Evolutionary conservation across 2,888 invertebrate genomes (phyloP).

Genomic region (Chaitophorus viminalis): DNA sequence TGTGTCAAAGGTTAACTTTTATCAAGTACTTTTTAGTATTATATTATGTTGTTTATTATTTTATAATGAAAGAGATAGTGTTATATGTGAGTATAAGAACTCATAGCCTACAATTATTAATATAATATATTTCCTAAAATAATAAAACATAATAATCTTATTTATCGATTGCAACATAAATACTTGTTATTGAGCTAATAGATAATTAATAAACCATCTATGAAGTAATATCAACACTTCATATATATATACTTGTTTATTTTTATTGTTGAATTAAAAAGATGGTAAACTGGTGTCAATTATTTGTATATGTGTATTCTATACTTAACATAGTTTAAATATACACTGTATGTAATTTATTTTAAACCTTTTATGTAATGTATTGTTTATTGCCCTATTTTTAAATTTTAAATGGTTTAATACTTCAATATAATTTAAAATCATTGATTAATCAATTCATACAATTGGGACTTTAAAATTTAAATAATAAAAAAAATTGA

Average conservation of each 20-base stretch:
- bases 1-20: slow-evolving; percentile 37
- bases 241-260: background rate
- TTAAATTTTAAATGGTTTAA: slow-evolving; percentile 22
- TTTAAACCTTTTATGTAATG: slow-evolving; percentile 13
- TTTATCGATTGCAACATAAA: slow-evolving; percentile 32
- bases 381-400: slow-evolving; percentile 28
- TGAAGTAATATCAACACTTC: slow-evolving; percentile 9
- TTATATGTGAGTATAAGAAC: slow-evolving; percentile 13
- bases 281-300: background rate
- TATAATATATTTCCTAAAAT: slow-evolving; percentile 32
- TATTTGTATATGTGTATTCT: background rate
- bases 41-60: background rate
- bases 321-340: background rate
- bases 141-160: slow-evolving; percentile 9
- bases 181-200: background rate
- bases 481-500: slow-evolving; percentile 13
- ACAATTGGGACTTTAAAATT: background rate
- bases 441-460: background rate
- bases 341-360: background rate
- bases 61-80: slow-evolving; percentile 33
- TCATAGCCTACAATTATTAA: background rate
- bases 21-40: slow-evolving; percentile 16
- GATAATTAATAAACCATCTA: background rate
- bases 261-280: background rate
- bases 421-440: slow-evolving; percentile 9